Evolutionary conservation across 53 echinoderm and acorn worm genomes (phyloP), one percentile per base, ranked within the genome.

Genomic region (Mesocentrotus franciscanus): DNA sequence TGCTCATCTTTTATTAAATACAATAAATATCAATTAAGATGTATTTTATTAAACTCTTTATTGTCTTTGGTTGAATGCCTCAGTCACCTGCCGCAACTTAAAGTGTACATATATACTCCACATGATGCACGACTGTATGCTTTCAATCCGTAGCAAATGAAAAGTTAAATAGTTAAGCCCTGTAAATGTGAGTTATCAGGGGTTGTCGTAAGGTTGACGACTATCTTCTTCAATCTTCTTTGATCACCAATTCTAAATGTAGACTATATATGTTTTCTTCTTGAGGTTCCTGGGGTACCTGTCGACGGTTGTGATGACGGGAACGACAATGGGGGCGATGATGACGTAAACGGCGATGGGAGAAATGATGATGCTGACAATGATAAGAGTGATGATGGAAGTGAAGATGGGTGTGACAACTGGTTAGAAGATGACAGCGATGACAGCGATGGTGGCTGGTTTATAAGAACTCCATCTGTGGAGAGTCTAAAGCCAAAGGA

Each of bases 401-500:
- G 11, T 55, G 55, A 49, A 5, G 29, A 87, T 27, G 87, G 17
- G 27, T 1, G 18, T 58, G 58, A 87, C 27, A 10, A 87, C 27
- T 49, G 5, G 12, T 10, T 8, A 1, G 49, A 17, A 0, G 87
- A 87, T 27, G n/a, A 55, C 27, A 58, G 58, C 20, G 56, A 58
- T 58, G 27, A 10, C 26, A n/a, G n/a, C 27, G 87, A 57, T 9
- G 26, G 27, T 58, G 56, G 27, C 58, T 87, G 87, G 87, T 57
- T 4, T 8, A 13, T 27, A 9, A 20, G 33, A 57, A 84, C 39
- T 22, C 22, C 49, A 4, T 87, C 87, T 10, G 56, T 24, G 3
- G 58, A 87, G 58, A 87, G 87, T 27, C 5, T n/a, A 2, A 58
- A 87, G 58, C 26, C 58, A 14, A 13, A 57, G 17, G 96, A 96